Conservation (phyloP, 2,113 vertebrate genomes). For the Gopherus evgoodei region DNA sequence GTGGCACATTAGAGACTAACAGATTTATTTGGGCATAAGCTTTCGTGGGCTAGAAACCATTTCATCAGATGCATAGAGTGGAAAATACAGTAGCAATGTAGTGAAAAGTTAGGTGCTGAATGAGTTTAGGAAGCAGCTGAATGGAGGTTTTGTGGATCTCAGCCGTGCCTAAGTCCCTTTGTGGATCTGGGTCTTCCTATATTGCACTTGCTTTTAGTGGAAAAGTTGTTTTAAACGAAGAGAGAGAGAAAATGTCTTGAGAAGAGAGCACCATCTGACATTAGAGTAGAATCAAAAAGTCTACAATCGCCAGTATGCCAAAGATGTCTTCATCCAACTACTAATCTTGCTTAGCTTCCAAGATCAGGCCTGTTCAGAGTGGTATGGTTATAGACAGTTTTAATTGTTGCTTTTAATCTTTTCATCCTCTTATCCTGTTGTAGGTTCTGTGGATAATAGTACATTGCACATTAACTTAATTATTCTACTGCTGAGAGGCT, state of each 20-base stretch:
- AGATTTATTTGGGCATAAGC: too few species aligned
- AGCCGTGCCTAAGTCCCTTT: too few species aligned
- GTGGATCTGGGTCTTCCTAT: too few species aligned
- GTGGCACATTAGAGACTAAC: too few species aligned
- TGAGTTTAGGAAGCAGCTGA: too few species aligned
- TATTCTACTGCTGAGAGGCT: neutral
- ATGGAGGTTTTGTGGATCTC: too few species aligned
- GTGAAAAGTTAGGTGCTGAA: too few species aligned
- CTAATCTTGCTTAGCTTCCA: accelerated
- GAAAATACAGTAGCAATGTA: too few species aligned
- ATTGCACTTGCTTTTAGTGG: neutral
- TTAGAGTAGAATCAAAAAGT: neutral
- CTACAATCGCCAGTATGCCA: accelerated
- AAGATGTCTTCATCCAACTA: neutral
- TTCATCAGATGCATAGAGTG: too few species aligned
- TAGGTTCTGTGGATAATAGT: neutral
- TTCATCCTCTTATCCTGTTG: accelerated
- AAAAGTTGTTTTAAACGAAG: neutral
- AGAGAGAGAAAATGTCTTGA: too few species aligned
- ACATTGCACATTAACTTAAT: neutral
- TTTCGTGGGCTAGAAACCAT: too few species aligned
- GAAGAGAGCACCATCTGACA: accelerated
- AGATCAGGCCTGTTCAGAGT: neutral
- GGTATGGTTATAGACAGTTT: accelerated
- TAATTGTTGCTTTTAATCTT: neutral